Conservation (phyloP, 2,888 invertebrate species). For the Apotomis capreana region DNA sequence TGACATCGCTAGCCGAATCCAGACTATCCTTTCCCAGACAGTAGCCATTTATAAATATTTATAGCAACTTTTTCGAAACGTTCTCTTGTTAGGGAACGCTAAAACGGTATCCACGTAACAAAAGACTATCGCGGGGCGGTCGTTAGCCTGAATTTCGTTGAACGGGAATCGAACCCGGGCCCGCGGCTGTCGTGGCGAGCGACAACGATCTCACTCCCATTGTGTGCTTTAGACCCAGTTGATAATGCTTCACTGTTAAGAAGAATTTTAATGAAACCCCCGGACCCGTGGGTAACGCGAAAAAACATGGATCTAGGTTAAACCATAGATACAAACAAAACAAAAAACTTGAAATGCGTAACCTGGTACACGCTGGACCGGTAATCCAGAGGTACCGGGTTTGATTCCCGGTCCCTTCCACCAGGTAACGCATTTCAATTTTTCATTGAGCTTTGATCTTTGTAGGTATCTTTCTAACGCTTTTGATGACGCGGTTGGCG, state of each 20-base stretch:
- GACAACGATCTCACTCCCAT: constrained; percentile 77
- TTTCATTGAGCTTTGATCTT: too few species aligned
- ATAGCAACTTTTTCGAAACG: constrained; percentile 25
- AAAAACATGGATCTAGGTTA: constrained; percentile 26
- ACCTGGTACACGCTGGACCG: too few species aligned
- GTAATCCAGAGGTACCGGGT: too few species aligned
- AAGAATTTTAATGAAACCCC: constrained; percentile 65
- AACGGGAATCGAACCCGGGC: constrained; percentile 73
- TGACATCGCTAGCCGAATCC: too few species aligned
- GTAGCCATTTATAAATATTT: neutral
- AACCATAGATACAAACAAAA: too few species aligned
- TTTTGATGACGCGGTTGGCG: too few species aligned
- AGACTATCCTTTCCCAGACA: neutral
- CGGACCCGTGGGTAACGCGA: constrained; percentile 28
- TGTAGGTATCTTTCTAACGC: too few species aligned
- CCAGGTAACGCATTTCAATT: too few species aligned
- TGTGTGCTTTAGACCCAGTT: constrained; percentile 68
- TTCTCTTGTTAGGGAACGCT: constrained; percentile 35
- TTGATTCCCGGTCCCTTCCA: too few species aligned
- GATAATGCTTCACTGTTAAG: constrained; percentile 69
- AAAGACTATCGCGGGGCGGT: constrained; percentile 57
- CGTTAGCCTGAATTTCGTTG: constrained; percentile 74
- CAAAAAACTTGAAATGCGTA: too few species aligned
- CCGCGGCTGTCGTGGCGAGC: constrained; percentile 64
- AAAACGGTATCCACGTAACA: constrained; percentile 40